A percentile compares a stretch with the other conserved stretches of the same genome.
These are phyloP conservation scores for Cyrtodaria siliqua DNA, from an alignment of 2,888 invertebrate genomes.

Conservation along the genomic window DNA sequence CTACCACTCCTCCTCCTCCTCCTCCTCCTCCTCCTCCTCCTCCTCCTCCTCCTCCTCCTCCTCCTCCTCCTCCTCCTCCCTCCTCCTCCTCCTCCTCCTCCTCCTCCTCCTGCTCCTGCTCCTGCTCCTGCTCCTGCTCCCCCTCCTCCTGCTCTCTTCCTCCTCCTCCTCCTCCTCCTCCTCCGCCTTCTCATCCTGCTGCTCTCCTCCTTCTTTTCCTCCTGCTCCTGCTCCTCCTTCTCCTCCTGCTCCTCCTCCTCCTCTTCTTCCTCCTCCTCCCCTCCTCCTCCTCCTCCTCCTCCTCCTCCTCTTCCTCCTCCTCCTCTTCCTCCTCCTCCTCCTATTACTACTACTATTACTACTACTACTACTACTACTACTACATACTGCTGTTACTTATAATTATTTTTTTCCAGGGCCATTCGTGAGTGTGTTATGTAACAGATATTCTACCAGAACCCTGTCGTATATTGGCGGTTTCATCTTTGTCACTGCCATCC, in stretches of 20 bases:
- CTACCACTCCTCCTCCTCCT: too few species aligned
- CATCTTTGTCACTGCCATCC: slow-evolving; percentile 30
- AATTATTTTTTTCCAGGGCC: slow-evolving; percentile 28
- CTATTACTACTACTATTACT: too few species aligned
- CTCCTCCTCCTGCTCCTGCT: background rate
- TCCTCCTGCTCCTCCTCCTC: too few species aligned
- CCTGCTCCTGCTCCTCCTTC: too few species aligned
- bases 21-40: background rate
- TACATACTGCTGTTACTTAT: background rate
- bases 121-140: background rate
- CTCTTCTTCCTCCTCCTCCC: too few species aligned
- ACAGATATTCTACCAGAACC: slow-evolving; percentile 26
- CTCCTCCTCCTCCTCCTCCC: background rate
- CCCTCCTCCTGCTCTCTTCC: background rate
- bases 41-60: background rate
- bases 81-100: background rate
- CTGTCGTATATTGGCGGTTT: slow-evolving; percentile 27
- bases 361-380: too few species aligned
- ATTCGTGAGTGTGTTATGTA: slow-evolving; percentile 40
- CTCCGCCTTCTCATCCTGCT: too few species aligned
- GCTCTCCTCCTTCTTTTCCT: background rate
- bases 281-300: too few species aligned
- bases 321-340: too few species aligned
- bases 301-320: too few species aligned
- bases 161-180: too few species aligned